Evolutionary conservation across 2,797 vertebrate genomes (phyloP).

Genomic region (Novumbra hubbsi): DNA sequence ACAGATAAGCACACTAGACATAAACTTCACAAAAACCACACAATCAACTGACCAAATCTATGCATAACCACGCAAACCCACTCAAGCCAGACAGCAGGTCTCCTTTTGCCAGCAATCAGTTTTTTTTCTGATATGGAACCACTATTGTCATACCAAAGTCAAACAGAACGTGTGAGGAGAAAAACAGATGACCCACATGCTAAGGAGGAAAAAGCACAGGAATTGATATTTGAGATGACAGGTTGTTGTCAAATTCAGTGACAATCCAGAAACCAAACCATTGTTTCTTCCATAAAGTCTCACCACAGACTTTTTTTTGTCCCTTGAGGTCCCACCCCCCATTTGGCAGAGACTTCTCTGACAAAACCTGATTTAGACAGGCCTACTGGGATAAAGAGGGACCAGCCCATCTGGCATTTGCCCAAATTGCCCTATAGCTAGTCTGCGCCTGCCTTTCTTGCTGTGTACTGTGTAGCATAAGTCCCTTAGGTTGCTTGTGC

Average conservation of each 20-base stretch:
- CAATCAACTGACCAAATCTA: conserved; percentile 11
- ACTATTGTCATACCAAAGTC: not conserved
- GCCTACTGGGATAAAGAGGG: too few relatives aligned
- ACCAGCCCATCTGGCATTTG: too few relatives aligned
- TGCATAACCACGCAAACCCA: not conserved
- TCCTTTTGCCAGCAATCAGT: not conserved
- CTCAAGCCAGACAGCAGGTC: not conserved
- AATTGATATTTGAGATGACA: too few relatives aligned
- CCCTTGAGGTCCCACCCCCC: too few relatives aligned
- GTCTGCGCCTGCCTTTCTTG: not conserved
- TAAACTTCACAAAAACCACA: conserved; percentile 3
- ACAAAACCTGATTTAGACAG: too few relatives aligned
- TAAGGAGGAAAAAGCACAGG: too few relatives aligned
- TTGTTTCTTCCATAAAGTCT: too few relatives aligned
- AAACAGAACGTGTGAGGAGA: not conserved
- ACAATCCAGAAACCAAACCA: too few relatives aligned
- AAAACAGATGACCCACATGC: not conserved
- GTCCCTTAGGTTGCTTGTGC: not conserved
- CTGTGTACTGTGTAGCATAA: not conserved
- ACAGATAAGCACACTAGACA: conserved; percentile 46
- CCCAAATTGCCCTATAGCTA: not conserved
- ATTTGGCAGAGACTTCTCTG: too few relatives aligned
- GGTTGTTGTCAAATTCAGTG: too few relatives aligned
- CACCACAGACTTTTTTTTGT: too few relatives aligned
- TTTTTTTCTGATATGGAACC: not conserved